These are phyloP conservation scores for Trachymyrmex septentrionalis DNA, from an alignment of 1,140 invertebrate genomes.

Conservation along the genomic window DNA sequence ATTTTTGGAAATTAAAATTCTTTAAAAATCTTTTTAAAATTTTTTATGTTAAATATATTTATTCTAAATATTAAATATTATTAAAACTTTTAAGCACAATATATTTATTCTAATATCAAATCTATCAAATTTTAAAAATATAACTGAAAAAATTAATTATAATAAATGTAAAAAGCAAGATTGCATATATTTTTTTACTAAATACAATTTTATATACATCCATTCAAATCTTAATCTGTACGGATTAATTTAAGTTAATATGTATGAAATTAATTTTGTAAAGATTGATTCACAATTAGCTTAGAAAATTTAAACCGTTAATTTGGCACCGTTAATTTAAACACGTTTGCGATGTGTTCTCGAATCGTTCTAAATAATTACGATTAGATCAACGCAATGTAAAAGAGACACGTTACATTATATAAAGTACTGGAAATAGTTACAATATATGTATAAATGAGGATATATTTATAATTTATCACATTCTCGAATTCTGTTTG, in stretches of 20 bases:
- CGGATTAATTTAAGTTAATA: neutral
- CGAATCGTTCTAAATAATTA: neutral
- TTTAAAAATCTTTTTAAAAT: neutral
- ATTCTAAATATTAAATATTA: neutral
- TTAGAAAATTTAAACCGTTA: neutral
- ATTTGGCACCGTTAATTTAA: neutral
- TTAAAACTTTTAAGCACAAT: neutral
- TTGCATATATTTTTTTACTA: slow-evolving; percentile 5
- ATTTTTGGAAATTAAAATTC: neutral
- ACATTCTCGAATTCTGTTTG: slow-evolving; percentile 24
- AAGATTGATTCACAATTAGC: neutral
- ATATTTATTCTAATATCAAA: no score
- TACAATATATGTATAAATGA: neutral
- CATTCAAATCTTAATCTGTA: neutral
- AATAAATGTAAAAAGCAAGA: neutral
- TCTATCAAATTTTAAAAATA: neutral
- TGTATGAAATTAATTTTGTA: slow-evolving; percentile 17
- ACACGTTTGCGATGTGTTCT: neutral
- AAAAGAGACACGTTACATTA: slow-evolving; percentile 16
- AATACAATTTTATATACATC: neutral
- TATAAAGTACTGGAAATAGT: neutral
- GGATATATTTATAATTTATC: slow-evolving; percentile 27
- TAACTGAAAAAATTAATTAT: neutral
- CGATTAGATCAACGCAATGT: neutral
- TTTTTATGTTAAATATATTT: neutral